Conservation (phyloP, 2,113 vertebrate genomes). For the Callorhinus ursinus region DNA sequence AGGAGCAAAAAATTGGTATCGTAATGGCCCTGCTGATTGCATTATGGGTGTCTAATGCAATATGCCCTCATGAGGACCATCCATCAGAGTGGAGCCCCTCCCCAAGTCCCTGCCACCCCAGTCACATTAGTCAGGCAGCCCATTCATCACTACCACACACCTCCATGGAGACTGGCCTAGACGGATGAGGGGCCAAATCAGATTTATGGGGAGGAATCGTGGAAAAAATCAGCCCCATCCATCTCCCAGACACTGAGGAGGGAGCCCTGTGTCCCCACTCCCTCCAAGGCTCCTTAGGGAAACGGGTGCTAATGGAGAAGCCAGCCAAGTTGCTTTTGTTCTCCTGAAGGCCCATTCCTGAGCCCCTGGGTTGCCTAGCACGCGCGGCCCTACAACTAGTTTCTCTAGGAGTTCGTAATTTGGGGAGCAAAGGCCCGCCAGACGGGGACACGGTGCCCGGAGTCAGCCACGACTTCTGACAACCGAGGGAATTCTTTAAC, state of each 20-base stretch:
- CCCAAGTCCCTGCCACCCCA: constrained; percentile 67
- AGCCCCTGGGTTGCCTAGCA: constrained; percentile 35
- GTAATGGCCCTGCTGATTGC: constrained; percentile 79
- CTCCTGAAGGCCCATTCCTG: constrained; percentile 45
- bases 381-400: background rate
- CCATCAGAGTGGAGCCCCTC: constrained; percentile 84
- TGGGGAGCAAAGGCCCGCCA: constrained; percentile 1
- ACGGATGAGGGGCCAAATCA: constrained; percentile 79
- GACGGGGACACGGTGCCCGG: background rate
- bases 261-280: constrained; percentile 55
- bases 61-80: constrained; percentile 79
- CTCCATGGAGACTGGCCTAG: constrained; percentile 74
- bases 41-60: constrained; percentile 85
- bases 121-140: constrained; percentile 75
- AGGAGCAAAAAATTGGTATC: constrained; percentile 63
- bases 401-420: background rate
- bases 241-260: constrained; percentile 79
- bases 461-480: background rate
- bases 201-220: constrained; percentile 78
- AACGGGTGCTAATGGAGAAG: constrained; percentile 61
- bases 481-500: background rate
- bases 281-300: constrained; percentile 68
- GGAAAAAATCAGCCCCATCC: constrained; percentile 80
- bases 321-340: constrained; percentile 70
- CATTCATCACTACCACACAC: constrained; percentile 74